These are phyloP conservation scores for Schizothorax lantsangensis DNA, from an alignment of 2,797 vertebrate species.

Conservation along the genomic window DNA sequence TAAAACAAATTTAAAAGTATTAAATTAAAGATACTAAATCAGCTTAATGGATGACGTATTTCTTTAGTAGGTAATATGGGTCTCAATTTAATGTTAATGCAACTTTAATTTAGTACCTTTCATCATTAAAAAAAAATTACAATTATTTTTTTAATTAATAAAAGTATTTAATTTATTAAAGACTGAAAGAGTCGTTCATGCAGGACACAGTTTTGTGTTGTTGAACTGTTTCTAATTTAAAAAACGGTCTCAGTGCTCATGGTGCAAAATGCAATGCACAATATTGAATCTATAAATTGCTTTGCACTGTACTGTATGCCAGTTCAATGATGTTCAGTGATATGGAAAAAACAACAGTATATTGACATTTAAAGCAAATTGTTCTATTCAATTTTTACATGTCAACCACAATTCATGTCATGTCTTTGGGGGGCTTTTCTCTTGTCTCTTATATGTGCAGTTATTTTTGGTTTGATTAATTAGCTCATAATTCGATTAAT, in stretches of 20 bases:
- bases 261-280: no score
- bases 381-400: background rate
- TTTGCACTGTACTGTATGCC: background rate
- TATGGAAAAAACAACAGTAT: background rate
- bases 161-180: background rate
- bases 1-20: background rate
- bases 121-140: background rate
- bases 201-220: background rate
- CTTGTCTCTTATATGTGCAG: background rate
- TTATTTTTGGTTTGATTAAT: background rate
- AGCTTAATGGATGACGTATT: background rate
- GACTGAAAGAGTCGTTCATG: background rate
- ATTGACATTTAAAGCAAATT: background rate
- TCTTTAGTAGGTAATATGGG: background rate
- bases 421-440: background rate
- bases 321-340: background rate
- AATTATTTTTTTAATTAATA: background rate
- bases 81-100: background rate
- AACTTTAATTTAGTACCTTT: background rate
- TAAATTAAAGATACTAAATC: background rate
- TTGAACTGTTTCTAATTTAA: no score
- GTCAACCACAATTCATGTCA: background rate
- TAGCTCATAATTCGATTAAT: constrained; percentile 15
- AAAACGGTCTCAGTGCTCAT: no score
- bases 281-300: no score